Evolutionary conservation across 2,797 vertebrate genomes (phyloP).

Genomic region (Spondyliosoma cantharus): DNA sequence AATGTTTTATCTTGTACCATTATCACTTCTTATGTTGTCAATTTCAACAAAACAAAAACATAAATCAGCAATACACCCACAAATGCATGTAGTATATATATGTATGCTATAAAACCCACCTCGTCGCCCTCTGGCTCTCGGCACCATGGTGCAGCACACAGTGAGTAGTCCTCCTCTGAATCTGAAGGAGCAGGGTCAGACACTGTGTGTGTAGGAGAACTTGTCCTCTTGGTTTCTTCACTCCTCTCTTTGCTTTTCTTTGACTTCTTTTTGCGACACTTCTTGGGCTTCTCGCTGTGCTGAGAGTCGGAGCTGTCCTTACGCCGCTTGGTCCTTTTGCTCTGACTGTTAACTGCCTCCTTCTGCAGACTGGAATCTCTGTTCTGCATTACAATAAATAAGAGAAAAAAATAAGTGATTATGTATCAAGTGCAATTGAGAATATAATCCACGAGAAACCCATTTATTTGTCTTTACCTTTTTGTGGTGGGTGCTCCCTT

Average conservation of each 20-base stretch:
- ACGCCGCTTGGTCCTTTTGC: conserved; percentile 91
- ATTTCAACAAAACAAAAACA: neutral
- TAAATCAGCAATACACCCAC: neutral
- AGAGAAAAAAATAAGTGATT: neutral
- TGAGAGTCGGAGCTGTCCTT: conserved; percentile 85
- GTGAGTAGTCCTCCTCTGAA: conserved; percentile 94
- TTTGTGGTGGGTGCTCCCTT: conserved; percentile 63
- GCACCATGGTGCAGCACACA: conserved; percentile 95
- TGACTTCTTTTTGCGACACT: conserved; percentile 90
- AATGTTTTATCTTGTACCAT: neutral
- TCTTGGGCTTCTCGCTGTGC: conserved; percentile 83
- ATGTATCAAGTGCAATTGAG: neutral
- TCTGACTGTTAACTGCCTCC: conserved; percentile 81
- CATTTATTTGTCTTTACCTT: conserved; percentile 62
- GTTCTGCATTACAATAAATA: conserved; percentile 74
- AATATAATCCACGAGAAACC: neutral
- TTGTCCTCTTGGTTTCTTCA: conserved; percentile 82
- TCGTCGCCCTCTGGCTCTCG: conserved; percentile 97
- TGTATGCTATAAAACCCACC: conserved; percentile 80
- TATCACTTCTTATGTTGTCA: neutral
- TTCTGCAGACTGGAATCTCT: conserved; percentile 85
- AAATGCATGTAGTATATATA: neutral
- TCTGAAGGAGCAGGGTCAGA: conserved; percentile 90
- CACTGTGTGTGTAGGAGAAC: conserved; percentile 80
- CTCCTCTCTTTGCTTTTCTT: conserved; percentile 85